Conservation (phyloP, 2,888 invertebrate genomes). For the Lagria hirta region DNA sequence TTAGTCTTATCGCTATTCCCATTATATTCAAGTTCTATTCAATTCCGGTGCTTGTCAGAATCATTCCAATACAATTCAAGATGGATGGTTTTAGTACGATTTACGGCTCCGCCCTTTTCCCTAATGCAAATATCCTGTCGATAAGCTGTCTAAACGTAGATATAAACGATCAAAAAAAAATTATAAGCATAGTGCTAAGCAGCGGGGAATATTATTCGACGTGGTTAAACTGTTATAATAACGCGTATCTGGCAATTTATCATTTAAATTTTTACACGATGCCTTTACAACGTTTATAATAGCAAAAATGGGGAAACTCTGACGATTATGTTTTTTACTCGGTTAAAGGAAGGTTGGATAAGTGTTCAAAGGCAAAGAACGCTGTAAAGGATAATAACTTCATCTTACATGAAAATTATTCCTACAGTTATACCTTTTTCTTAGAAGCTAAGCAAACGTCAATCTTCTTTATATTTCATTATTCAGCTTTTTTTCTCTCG, state of each 20-base stretch:
- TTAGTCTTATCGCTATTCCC: conserved; percentile 46
- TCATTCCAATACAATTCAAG: conserved; percentile 49
- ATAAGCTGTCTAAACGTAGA: conserved; percentile 38
- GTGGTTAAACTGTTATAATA: conserved; percentile 5
- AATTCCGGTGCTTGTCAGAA: conserved; percentile 47
- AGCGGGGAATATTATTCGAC: conserved; percentile 8
- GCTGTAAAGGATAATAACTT: no score
- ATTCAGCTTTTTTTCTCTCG: no score
- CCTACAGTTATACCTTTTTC: no score
- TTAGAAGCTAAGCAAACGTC: no score
- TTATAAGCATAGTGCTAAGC: conserved; percentile 24
- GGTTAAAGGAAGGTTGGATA: no score
- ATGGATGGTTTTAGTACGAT: conserved; percentile 45
- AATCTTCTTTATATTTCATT: no score
- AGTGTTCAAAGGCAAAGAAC: no score
- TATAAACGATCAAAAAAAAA: conserved; percentile 34
- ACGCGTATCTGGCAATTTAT: conserved; percentile 4
- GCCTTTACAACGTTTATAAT: no score
- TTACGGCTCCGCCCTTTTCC: conserved; percentile 39
- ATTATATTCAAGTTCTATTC: conserved; percentile 48
- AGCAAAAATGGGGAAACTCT: no score
- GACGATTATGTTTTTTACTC: no score
- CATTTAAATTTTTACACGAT: conserved; percentile 9
- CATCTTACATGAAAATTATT: no score
- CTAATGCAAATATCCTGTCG: conserved; percentile 48